Percentiles rank a stretch among this genome's conserved stretches.
Evolutionary conservation across 2,888 invertebrate genomes (phyloP).

Genomic region (Thecophora atra): DNA sequence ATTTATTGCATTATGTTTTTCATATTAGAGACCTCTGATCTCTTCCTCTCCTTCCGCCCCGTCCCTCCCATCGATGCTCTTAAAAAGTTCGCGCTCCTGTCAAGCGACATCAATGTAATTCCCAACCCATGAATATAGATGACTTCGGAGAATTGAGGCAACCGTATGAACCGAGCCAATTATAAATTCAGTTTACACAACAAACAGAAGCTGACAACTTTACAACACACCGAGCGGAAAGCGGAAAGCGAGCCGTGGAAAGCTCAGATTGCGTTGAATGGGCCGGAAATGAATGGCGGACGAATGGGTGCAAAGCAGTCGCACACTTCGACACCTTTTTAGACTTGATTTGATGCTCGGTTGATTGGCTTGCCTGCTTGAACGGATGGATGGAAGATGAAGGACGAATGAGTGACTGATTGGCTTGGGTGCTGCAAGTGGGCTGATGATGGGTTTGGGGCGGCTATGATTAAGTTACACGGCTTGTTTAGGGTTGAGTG

Average conservation of each 20-base stretch:
- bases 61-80: neutral
- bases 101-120: constrained; percentile 22
- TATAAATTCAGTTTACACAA: constrained; percentile 36
- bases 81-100: neutral
- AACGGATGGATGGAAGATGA: constrained; percentile 8
- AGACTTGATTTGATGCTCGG: constrained; percentile 33
- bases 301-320: constrained; percentile 24
- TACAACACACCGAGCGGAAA: constrained; percentile 17
- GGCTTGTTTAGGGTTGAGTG: neutral
- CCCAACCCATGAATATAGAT: constrained; percentile 38
- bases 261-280: neutral
- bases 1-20: too few relatives aligned
- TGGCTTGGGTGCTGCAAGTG: neutral
- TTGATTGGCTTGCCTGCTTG: constrained; percentile 33
- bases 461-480: neutral
- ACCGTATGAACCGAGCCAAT: constrained; percentile 34
- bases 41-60: too few relatives aligned
- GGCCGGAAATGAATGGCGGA: constrained; percentile 14
- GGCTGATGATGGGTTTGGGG: neutral
- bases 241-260: neutral
- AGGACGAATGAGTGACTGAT: neutral
- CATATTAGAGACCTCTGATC: too few relatives aligned
- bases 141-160: constrained; percentile 23
- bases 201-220: constrained; percentile 31
- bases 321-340: constrained; percentile 35